A percentile compares a stretch with the other conserved stretches of the same genome.
Evolutionary conservation across 2,797 vertebrate species (phyloP).

Genomic region (Ceryle rudis): DNA sequence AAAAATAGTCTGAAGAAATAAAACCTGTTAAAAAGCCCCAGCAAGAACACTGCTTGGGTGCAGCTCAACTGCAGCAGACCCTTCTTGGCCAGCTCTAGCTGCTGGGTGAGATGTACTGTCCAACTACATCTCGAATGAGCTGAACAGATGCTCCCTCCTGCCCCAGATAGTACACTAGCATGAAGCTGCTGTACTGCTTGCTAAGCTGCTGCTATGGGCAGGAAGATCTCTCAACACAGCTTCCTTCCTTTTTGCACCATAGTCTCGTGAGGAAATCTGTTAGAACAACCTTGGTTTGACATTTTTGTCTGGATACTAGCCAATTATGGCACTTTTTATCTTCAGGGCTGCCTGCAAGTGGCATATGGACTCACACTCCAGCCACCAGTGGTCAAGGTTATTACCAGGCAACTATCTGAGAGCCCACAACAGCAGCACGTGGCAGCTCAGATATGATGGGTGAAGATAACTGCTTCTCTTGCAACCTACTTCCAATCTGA

Average conservation of each 20-base stretch:
- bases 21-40: background rate
- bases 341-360: background rate
- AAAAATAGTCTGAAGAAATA: background rate
- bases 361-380: background rate
- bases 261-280: constrained; percentile 53
- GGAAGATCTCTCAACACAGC: constrained; percentile 54
- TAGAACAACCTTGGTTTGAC: constrained; percentile 56
- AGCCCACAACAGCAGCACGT: background rate
- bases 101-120: background rate
- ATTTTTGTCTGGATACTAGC: constrained; percentile 14
- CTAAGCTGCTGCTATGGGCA: background rate
- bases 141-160: background rate
- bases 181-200: background rate
- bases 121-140: background rate
- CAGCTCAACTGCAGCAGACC: background rate
- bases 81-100: background rate
- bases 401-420: background rate
- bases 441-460: background rate
- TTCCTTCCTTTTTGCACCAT: constrained; percentile 67
- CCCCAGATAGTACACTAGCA: background rate
- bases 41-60: background rate
- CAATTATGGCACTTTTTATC: background rate
- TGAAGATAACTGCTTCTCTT: background rate
- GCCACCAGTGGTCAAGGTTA: constrained; percentile 1
- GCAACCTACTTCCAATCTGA: background rate